Percentiles rank a stretch among this genome's conserved stretches.
These are phyloP conservation scores for Thunnus thynnus DNA, from an alignment of 2,113 vertebrate species.

Conservation along the genomic window DNA sequence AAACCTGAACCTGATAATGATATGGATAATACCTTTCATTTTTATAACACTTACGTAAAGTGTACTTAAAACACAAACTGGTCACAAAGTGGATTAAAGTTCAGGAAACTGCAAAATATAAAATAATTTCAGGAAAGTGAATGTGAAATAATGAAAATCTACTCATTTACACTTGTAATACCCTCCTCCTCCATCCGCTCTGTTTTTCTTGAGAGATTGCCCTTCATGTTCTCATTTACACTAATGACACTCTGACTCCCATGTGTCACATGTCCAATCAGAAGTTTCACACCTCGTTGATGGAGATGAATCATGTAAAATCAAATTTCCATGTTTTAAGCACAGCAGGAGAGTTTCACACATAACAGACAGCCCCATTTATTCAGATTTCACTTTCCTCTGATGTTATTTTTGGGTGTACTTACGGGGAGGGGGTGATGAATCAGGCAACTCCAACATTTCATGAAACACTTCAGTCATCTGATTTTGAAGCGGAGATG, in stretches of 20 bases:
- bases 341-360: slow-evolving; percentile 21
- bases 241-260: not conserved
- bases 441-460: slow-evolving; percentile 27
- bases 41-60: too few species aligned
- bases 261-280: slow-evolving; percentile 15
- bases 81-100: too few species aligned
- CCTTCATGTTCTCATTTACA: not conserved
- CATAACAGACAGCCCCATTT: slow-evolving; percentile 11
- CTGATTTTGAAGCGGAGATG: not conserved
- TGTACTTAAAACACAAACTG: too few species aligned
- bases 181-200: not conserved
- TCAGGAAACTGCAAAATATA: not conserved
- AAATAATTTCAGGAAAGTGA: not conserved
- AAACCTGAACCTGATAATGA: not conserved
- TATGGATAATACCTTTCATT: too few species aligned
- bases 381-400: slow-evolving; percentile 42
- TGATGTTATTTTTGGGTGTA: slow-evolving; percentile 66
- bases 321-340: slow-evolving; percentile 38
- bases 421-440: slow-evolving; percentile 34
- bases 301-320: not conserved
- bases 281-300: slow-evolving; percentile 9
- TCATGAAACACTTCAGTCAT: not conserved
- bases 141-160: not conserved
- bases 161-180: not conserved
- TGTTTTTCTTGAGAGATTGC: not conserved